Evolutionary conservation across 1,140 invertebrate species (phyloP), one percentile per base, ranked within the genome.

Genomic region (Pogonomyrmex californicus): DNA sequence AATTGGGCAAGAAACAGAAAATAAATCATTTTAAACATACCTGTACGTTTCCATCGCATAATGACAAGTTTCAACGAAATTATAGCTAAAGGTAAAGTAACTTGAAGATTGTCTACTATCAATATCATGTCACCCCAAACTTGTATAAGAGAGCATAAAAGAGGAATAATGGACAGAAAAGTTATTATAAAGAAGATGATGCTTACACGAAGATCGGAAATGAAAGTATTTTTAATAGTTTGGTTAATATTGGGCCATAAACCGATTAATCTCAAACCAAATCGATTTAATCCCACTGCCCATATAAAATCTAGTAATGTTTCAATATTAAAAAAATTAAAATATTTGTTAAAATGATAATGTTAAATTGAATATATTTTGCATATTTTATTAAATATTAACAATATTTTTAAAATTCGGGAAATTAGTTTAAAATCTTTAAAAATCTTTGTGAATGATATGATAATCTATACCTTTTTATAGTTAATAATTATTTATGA

Each of bases 241-340:
- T 23, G 0, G 47, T 14, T 30, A 6, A 30, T 23, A 1, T 12
- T n/a, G n/a, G 70, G 77, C 70, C 85, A 88, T 4, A 76, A 58
- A 49, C 87, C 85, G n/a, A 87, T 23, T 4, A 77, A 1, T 14
- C 38, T 10, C n/a, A 86, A 54, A 33, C 62, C 41, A 3, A 38
- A 47, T 0, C 76, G 75, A 30, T 88, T 81, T 41, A 87, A 14
- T 33, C 33, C 38, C 33, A 87, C 12, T 7, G 85, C 85, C 87
- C 87, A 88, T n/a, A 49, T 30, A 0, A 75, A 88, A 58, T 88
- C 87, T 88, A 68, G 51, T 2, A 76, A 76, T 38, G 12, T 38
- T 65, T 63, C 33, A 44, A 23, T 23, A 23, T 23, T 23, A 23
- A 23, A 23, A 23, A 23, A 23, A 23, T 23, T 23, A 23, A 23